phyloP scores from a whole-genome alignment of 1,140 invertebrate genomes.

The Luehdorfia chinensis region DNA sequence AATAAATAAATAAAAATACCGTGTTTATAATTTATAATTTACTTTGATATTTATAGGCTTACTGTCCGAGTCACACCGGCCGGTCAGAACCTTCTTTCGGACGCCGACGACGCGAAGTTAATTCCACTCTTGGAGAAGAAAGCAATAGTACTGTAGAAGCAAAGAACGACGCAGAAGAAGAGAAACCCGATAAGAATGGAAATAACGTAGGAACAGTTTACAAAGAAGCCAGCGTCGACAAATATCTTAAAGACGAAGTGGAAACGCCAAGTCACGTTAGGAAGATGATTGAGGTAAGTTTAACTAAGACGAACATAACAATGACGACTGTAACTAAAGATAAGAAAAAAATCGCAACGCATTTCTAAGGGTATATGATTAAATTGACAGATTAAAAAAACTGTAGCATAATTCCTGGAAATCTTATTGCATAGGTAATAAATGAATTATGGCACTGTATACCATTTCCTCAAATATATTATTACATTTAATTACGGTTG shows the following conservation, averaged over 20 bases:
- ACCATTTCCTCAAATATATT: no score
- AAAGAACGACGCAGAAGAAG: conserved; percentile 43
- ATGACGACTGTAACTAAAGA: no score
- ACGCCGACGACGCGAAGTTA: conserved; percentile 80
- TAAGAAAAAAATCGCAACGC: no score
- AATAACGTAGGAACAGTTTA: conserved; percentile 41
- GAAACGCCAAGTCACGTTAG: conserved; percentile 86
- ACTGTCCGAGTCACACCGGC: conserved; percentile 85
- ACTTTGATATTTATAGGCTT: conserved; percentile 76
- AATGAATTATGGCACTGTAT: no score
- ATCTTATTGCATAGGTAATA: no score
- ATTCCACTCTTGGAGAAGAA: conserved; percentile 62
- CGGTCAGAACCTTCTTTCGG: conserved; percentile 90
- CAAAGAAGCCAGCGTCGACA: conserved; percentile 62
- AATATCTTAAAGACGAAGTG: conserved; percentile 73
- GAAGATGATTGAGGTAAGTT: conserved; percentile 89
- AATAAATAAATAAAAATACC: no score
- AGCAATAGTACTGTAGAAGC: conserved; percentile 43
- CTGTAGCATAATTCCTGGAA: no score
- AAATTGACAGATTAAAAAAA: no score
- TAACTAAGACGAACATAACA: no score
- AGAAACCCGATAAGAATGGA: conserved; percentile 42
- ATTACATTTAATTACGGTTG: no score
- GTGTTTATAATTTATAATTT: no score
- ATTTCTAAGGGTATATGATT: no score